Conservation (phyloP, 2,888 invertebrate genomes). For the Tetragnatha montana region DNA sequence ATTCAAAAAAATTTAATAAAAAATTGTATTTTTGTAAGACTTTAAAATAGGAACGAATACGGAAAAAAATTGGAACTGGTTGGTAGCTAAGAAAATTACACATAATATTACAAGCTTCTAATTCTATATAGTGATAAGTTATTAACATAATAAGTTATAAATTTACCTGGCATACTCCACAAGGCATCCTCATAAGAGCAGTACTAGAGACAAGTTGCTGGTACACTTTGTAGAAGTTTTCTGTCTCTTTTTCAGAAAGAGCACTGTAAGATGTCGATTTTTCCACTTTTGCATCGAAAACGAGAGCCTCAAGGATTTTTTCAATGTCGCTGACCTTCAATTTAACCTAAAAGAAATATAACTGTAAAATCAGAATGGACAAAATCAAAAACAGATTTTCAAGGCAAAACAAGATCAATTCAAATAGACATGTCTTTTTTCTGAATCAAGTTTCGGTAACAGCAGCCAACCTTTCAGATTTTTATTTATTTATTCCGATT, state of each 20-base stretch:
- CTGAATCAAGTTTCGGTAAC: no score
- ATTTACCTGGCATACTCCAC: constrained; percentile 93
- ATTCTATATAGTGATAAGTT: no score
- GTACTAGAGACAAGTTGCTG: constrained; percentile 85
- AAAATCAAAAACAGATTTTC: background rate
- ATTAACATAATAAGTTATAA: no score
- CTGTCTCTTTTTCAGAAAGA: constrained; percentile 78
- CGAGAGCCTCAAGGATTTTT: constrained; percentile 90
- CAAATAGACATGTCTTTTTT: background rate
- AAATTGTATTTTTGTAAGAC: no score
- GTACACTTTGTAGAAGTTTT: constrained; percentile 84
- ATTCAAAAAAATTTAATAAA: no score
- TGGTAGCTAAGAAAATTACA: no score
- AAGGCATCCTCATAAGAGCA: constrained; percentile 90
- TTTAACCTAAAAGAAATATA: constrained; percentile 77
- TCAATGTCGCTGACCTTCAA: constrained; percentile 89
- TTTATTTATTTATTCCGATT: no score
- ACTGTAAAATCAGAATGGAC: background rate
- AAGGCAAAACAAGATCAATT: background rate
- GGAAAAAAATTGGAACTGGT: no score
- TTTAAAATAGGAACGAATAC: no score
- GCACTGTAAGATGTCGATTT: constrained; percentile 36
- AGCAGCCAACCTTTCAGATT: no score
- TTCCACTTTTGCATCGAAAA: constrained; percentile 74
- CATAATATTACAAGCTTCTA: no score